phyloP scores from a whole-genome alignment of 2,888 invertebrate genomes.

The Arenicola marina region DNA sequence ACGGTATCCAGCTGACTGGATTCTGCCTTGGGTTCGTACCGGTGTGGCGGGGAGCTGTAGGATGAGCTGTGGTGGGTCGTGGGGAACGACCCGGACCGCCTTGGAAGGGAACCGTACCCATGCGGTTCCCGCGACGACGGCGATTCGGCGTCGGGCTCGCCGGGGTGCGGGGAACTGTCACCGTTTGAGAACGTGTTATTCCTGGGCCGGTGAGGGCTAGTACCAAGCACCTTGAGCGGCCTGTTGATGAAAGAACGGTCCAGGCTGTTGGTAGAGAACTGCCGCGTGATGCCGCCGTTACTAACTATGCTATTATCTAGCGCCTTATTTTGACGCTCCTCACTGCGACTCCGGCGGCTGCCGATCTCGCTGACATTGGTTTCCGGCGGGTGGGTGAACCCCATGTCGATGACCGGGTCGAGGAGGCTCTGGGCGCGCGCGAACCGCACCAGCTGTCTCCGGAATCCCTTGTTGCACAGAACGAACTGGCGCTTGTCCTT shows the following conservation, averaged over 20 bases:
- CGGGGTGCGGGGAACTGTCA: neutral
- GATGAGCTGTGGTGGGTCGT: neutral
- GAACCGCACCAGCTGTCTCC: constrained; percentile 32
- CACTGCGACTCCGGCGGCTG: neutral
- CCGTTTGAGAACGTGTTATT: neutral
- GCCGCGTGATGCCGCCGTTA: neutral
- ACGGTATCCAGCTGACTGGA: neutral
- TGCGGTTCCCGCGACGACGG: neutral
- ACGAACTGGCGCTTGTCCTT: constrained; percentile 28
- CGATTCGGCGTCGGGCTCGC: neutral
- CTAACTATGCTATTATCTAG: too few species aligned
- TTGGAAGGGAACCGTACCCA: too few species aligned
- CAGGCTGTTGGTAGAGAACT: neutral
- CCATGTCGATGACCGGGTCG: constrained; percentile 22
- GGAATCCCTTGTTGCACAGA: constrained; percentile 33
- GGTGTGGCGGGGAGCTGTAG: neutral
- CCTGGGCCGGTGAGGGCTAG: neutral
- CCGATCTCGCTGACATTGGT: neutral
- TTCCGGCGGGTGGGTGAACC: neutral
- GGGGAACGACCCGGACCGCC: neutral
- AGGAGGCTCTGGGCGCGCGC: constrained; percentile 28
- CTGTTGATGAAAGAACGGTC: too few species aligned
- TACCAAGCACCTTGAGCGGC: too few species aligned
- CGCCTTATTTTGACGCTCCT: too few species aligned
- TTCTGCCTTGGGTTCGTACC: neutral